Evolutionary conservation across 2,888 invertebrate genomes (phyloP), one percentile per base, ranked within the genome.

Genomic region (Hirudinaria manillensis): DNA sequence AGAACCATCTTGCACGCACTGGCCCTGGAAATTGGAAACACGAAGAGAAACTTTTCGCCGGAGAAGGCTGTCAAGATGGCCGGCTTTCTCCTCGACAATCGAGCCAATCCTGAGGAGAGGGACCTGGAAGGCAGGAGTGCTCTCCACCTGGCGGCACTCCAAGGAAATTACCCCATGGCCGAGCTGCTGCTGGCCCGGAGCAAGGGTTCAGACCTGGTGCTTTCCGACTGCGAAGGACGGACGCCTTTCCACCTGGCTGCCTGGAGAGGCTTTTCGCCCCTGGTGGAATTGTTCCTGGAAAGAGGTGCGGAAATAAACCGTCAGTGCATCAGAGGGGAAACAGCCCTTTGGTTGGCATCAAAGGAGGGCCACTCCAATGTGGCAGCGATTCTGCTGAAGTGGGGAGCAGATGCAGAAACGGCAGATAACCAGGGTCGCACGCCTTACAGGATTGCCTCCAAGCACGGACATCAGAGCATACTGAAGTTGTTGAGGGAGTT

Each of bases 311-410:
- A 89, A 75, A 92, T 93, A 27, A 91, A 94, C 86, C 94, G 94
- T 80, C 92, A 93, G 0, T 96, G 96, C 84, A 93, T 93, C 82
- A 95, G 95, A 87, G 96, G 96, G 32, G 96, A 96, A 70, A 95
- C 96, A 21, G 94, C 96, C 13, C 87, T 97, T 77, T 86, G 94
- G 81, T 95, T 97, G 76, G 95, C 96, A 0, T 93, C 96, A 0
- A 96, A 96, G 85, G 96, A 96, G 85, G 96, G 96, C 0, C 95
- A 95, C 83, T 93, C 93, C 81, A 91, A 92, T 78, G 95, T 95
- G 82, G 96, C 96, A 0, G 88, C 92, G 76, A 91, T 85, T 27
- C 82, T 87, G 56, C 81, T 88, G 34, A 82, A 84, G 74, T 83
- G 82, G 78, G 84, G 85, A 29, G 87, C 87, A 7, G 85, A 86